Conservation (phyloP, 2,113 vertebrate genomes). For the Solea senegalensis region DNA sequence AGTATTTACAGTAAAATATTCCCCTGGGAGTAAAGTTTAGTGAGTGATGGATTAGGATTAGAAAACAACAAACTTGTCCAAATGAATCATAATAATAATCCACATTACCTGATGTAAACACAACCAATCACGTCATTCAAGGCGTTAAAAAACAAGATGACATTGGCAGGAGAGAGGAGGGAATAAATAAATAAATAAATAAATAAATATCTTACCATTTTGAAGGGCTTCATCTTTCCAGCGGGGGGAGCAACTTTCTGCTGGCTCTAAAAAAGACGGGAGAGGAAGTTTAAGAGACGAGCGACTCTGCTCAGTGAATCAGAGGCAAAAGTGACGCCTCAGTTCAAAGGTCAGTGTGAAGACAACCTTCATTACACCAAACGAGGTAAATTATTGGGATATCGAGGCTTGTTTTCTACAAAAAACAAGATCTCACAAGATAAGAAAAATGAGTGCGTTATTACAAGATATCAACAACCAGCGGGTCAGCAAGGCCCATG, state of each 20-base stretch:
- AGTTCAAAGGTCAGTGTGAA: background rate
- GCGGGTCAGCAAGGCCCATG: no score
- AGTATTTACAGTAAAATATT: no score
- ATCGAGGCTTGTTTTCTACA: no score
- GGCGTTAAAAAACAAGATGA: constrained; percentile 2
- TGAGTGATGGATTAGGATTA: background rate
- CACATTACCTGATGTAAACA: constrained; percentile 5
- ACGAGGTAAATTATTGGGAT: no score
- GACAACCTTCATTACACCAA: no score
- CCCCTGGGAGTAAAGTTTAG: background rate
- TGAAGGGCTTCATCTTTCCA: constrained; percentile 81
- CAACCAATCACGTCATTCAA: constrained; percentile 1
- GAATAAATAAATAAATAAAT: no score
- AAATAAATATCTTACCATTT: constrained; percentile 71
- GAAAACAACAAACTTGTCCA: background rate
- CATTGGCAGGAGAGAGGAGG: constrained; percentile 37
- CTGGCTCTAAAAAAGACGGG: constrained; percentile 76
- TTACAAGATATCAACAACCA: no score
- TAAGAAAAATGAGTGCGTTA: no score
- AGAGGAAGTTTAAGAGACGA: constrained; percentile 61
- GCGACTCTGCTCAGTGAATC: constrained; percentile 16
- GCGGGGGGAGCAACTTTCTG: constrained; percentile 77
- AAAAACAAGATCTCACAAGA: no score
- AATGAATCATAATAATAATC: background rate
- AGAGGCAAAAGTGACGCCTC: constrained; percentile 3